These are phyloP conservation scores for Drosophila mayri DNA, from an alignment of 1,140 invertebrate genomes.

Conservation along the genomic window DNA sequence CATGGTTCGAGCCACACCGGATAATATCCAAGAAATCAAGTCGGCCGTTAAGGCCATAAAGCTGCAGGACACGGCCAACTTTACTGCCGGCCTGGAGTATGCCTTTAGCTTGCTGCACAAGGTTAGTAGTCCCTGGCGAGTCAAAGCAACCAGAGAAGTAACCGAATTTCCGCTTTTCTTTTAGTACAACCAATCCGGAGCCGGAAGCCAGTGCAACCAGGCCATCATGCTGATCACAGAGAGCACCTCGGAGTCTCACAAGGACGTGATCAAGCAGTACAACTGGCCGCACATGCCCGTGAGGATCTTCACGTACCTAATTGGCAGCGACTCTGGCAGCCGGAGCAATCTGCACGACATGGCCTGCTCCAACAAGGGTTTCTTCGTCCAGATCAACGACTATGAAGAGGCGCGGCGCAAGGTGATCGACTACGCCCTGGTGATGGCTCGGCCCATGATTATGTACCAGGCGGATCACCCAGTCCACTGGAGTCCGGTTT, in stretches of 20 bases:
- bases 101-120: conserved; percentile 97
- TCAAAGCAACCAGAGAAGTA: no score
- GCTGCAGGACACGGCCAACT: conserved; percentile 94
- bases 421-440: conserved; percentile 96
- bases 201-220: conserved; percentile 97
- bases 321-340: conserved; percentile 96
- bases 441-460: conserved; percentile 95
- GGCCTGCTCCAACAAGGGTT: conserved; percentile 98
- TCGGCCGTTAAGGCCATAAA: conserved; percentile 89
- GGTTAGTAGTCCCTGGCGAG: conserved; percentile 86
- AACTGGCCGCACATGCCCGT: conserved; percentile 97
- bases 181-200: conserved; percentile 92
- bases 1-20: conserved; percentile 94
- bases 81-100: conserved; percentile 94
- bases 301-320: conserved; percentile 97
- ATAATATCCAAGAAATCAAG: conserved; percentile 94
- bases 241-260: conserved; percentile 90
- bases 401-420: conserved; percentile 93
- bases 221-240: conserved; percentile 98
- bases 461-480: conserved; percentile 95
- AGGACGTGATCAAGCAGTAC: conserved; percentile 90
- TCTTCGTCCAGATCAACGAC: conserved; percentile 94
- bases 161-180: background rate
- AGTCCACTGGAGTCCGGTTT: conserved; percentile 95
- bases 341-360: conserved; percentile 95